Conservation (phyloP, 2,888 invertebrate genomes). For the Melolontha melolontha region DNA sequence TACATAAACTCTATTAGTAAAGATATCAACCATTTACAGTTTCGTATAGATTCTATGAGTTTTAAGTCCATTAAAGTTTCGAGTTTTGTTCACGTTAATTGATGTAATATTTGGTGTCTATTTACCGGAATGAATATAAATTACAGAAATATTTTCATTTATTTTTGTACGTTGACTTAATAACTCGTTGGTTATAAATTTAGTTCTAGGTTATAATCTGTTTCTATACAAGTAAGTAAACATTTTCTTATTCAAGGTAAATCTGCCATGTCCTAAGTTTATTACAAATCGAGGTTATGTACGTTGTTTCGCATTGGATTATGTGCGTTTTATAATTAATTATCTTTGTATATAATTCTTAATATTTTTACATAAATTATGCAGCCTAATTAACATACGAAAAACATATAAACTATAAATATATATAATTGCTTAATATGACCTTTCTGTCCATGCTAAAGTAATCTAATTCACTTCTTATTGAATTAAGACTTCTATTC, state of each 20-base stretch:
- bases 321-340: constrained; percentile 30
- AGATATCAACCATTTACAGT: too few species aligned
- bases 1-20: too few species aligned
- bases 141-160: too few species aligned
- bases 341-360: constrained; percentile 19
- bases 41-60: too few species aligned
- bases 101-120: too few species aligned
- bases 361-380: constrained; percentile 33
- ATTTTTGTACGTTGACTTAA: too few species aligned
- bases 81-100: too few species aligned
- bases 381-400: constrained; percentile 30
- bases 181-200: too few species aligned
- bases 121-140: too few species aligned
- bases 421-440: constrained; percentile 27
- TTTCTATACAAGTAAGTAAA: too few species aligned
- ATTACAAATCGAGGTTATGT: constrained; percentile 38
- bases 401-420: constrained; percentile 24
- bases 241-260: constrained; percentile 25
- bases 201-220: too few species aligned
- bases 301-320: constrained; percentile 10
- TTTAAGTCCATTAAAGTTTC: too few species aligned
- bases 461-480: constrained; percentile 36
- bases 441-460: constrained; percentile 23
- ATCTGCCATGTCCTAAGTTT: constrained; percentile 18
- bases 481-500: constrained; percentile 26